These are phyloP conservation scores for Micrasema longulum DNA, from an alignment of 1,140 invertebrate species.

Conservation along the genomic window DNA sequence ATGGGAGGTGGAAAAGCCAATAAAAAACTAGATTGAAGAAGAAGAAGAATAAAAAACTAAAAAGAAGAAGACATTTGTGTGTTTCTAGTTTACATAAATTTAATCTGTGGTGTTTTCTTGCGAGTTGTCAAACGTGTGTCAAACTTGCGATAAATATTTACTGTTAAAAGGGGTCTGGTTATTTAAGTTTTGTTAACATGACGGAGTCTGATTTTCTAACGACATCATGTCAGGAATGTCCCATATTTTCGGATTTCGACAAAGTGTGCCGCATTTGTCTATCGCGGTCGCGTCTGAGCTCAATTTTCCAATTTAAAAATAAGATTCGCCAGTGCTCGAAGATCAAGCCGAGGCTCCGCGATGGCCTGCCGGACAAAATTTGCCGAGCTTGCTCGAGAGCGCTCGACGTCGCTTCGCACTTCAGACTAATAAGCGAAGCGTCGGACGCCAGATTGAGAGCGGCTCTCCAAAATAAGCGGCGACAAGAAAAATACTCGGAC, in stretches of 20 bases:
- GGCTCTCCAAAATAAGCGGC: background rate
- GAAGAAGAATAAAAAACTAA: no score
- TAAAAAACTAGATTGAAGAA: no score
- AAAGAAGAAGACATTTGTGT: no score
- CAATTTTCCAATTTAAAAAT: conserved; percentile 11
- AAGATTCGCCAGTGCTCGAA: conserved; percentile 8
- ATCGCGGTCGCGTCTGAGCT: background rate
- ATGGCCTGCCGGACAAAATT: conserved; percentile 21
- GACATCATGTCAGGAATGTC: background rate
- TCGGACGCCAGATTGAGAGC: conserved; percentile 1
- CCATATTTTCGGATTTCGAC: background rate
- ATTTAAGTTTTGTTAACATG: no score
- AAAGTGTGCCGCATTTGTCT: conserved; percentile 10
- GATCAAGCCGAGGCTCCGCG: background rate
- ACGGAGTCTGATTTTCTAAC: no score
- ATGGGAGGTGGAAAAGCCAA: no score
- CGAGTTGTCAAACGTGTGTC: no score
- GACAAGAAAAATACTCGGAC: background rate
- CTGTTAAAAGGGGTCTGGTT: no score
- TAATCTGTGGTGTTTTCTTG: no score
- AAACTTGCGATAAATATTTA: no score
- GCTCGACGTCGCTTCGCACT: background rate
- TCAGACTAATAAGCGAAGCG: conserved; percentile 11
- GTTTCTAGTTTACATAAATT: no score
- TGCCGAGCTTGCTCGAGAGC: conserved; percentile 1